Percentiles rank a stretch among this genome's conserved stretches.
These are phyloP conservation scores for Lymantria monacha DNA, from an alignment of 2,888 invertebrate species.

Conservation along the genomic window DNA sequence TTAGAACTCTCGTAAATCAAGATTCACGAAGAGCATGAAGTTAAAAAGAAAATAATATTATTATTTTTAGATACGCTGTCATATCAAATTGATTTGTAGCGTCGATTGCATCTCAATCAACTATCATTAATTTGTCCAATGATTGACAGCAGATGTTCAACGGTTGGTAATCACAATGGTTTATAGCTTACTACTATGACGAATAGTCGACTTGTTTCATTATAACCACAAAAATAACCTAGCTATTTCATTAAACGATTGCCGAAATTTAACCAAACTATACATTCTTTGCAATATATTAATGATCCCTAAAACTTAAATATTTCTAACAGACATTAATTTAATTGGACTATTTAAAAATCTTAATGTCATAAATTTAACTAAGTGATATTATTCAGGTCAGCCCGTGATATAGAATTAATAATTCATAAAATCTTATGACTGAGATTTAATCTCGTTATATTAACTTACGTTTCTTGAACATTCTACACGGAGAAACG, in stretches of 20 bases:
- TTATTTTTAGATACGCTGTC: not conserved
- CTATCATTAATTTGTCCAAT: constrained; percentile 26
- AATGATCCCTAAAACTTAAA: not conserved
- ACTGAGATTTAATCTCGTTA: constrained; percentile 52
- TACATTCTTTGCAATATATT: not conserved
- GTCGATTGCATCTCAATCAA: constrained; percentile 25
- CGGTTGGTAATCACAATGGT: constrained; percentile 24
- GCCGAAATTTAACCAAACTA: not conserved
- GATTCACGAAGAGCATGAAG: too few relatives aligned
- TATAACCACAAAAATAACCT: constrained; percentile 7
- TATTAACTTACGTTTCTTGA: constrained; percentile 72
- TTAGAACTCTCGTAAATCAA: too few relatives aligned
- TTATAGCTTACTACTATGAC: constrained; percentile 27
- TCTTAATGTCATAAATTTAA: constrained; percentile 25
- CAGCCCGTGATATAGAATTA: constrained; percentile 27
- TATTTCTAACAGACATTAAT: constrained; percentile 7
- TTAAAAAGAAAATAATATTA: too few relatives aligned
- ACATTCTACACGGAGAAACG: constrained; percentile 54
- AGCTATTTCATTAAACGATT: not conserved
- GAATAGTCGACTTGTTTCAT: constrained; percentile 30
- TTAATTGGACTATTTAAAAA: constrained; percentile 22
- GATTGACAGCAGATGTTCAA: constrained; percentile 18
- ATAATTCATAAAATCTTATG: constrained; percentile 38
- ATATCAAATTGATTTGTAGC: constrained; percentile 19
- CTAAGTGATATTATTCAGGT: constrained; percentile 29